Conservation (phyloP, 2,797 vertebrate species). For the Oreortyx pictus region DNA sequence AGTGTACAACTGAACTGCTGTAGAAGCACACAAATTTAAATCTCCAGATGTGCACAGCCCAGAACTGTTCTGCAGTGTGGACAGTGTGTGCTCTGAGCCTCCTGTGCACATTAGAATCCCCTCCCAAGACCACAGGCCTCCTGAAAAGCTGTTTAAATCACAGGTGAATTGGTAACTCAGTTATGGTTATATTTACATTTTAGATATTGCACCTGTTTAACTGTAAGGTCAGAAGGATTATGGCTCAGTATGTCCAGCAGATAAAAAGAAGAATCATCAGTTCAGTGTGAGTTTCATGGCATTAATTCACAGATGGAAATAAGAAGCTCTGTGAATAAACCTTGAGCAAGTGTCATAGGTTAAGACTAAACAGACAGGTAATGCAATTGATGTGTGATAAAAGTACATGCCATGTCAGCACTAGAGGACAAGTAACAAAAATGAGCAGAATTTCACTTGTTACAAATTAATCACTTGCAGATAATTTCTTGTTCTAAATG, state of each 20-base stretch:
- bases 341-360: background rate
- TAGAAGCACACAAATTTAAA: background rate
- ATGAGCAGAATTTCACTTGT: background rate
- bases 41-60: background rate
- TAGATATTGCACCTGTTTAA: background rate
- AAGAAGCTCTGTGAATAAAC: background rate
- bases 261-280: background rate
- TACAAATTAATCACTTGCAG: background rate
- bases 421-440: background rate
- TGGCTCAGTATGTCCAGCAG: background rate
- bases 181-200: background rate
- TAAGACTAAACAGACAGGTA: background rate
- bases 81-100: accelerated
- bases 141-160: background rate
- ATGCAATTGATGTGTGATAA: background rate
- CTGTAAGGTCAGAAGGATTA: background rate
- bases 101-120: background rate
- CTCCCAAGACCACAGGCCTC: background rate
- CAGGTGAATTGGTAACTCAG: background rate
- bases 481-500: background rate
- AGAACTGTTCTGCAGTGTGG: background rate
- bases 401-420: background rate
- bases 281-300: background rate
- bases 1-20: background rate
- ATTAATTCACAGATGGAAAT: background rate